phyloP scores from a whole-genome alignment of 1,140 invertebrate genomes.

The Cherax quadricarinatus region DNA sequence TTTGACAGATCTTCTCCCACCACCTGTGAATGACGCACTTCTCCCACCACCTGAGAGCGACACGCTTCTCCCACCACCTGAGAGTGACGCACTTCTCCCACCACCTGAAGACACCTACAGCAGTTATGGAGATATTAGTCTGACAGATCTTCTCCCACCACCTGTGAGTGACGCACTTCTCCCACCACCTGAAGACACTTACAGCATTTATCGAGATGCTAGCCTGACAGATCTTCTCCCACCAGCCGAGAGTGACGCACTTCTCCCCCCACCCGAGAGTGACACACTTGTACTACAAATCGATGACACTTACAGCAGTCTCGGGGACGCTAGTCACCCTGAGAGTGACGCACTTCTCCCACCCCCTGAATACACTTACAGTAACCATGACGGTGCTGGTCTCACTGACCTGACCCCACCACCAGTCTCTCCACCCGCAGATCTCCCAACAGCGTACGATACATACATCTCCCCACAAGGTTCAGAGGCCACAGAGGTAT shows the following conservation, averaged over 20 bases:
- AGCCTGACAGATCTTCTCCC: background rate
- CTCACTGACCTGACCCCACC: background rate
- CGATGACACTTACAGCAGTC: too few species aligned
- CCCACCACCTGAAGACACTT: slow-evolving; percentile 38
- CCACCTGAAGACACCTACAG: slow-evolving; percentile 41
- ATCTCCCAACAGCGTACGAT: background rate
- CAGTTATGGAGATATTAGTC: background rate
- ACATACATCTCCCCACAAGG: background rate
- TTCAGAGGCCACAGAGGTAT: background rate
- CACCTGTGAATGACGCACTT: background rate
- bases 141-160: background rate
- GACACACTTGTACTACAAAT: too few species aligned
- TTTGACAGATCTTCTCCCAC: background rate
- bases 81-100: background rate
- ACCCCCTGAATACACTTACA: slow-evolving; percentile 37
- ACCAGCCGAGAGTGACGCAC: background rate
- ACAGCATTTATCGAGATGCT: background rate
- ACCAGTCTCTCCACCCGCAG: background rate
- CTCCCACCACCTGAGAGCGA: slow-evolving; percentile 21
- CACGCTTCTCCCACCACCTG: background rate
- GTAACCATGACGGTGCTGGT: background rate
- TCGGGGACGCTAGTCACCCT: background rate
- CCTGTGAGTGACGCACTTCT: background rate
- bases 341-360: slow-evolving; percentile 4
- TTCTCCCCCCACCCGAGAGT: background rate